Evolutionary conservation across 2,888 invertebrate genomes (phyloP), one percentile per base, ranked within the genome.

Genomic region (Nephrocerus scutellatus): DNA sequence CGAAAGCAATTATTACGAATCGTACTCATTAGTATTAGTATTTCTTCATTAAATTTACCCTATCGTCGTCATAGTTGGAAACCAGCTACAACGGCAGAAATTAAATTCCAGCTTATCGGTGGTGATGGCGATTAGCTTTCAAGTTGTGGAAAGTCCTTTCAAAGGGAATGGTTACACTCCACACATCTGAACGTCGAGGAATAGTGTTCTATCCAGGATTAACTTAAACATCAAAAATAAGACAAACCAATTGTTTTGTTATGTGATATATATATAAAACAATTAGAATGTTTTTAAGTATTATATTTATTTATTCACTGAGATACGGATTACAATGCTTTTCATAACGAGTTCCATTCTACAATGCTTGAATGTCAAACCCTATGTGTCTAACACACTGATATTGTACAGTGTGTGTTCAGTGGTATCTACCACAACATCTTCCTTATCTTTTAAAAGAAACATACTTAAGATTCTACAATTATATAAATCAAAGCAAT

Each of bases 81-180:
- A 84, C 68, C 84, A 84, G 39, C 85, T 84, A 56, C 86, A 87
- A 43, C 85, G 85, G 67, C 86, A 87, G 74, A 82, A 83, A 70
- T 84, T 82, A 66, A 81, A 82, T 38, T 66, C 63, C 0, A 64
- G 68, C 0, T 66, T 60, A 1, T 63, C 68, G 1, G 71, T 62
- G 31, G 70, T 64, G 20, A 73, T 74, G 0, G 70, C 80, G 70
- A 24, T 62, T 68, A 2, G 57, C 52, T 54, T 81, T 79, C 46
- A 80, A 60, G 59, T 77, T 74, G 5, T 81, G 74, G 77, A 84
- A 87, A 7, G 82, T 84, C 42, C 79, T 72, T 59, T 83, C 84
- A 63, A 80, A 84, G 2, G 84, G 84, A 54, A 84, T 82, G 8
- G 84, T 86, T 16, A 88, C 79, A 0, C 82, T 77, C 0, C 86